Evolutionary conservation across 2,888 invertebrate genomes (phyloP).

Genomic region (Stegana nigrithorax): DNA sequence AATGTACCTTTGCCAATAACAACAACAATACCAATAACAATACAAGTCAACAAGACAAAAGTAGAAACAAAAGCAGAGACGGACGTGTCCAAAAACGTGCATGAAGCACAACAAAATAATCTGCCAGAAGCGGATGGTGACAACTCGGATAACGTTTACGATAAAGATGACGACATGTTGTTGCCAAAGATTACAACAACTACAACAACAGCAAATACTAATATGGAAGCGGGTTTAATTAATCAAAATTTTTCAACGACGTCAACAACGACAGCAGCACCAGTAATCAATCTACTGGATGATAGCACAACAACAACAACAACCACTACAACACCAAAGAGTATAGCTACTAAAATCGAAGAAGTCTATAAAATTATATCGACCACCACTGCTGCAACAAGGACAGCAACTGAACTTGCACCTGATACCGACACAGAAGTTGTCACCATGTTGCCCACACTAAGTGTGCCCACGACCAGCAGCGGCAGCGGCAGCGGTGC

Average conservation of each 20-base stretch:
- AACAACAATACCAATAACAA: slow-evolving; percentile 25
- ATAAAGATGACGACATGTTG: slow-evolving; percentile 30
- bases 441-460: slow-evolving; percentile 36
- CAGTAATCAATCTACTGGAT: slow-evolving; percentile 48
- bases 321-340: slow-evolving; percentile 21
- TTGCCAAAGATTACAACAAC: slow-evolving; percentile 36
- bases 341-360: slow-evolving; percentile 41
- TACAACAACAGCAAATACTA: slow-evolving; percentile 28
- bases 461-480: slow-evolving; percentile 25
- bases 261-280: slow-evolving; percentile 43
- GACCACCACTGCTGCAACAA: slow-evolving; percentile 27
- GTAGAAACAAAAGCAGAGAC: slow-evolving; percentile 17
- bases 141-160: slow-evolving; percentile 13
- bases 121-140: slow-evolving; percentile 22
- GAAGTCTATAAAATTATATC: slow-evolving; percentile 44
- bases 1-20: slow-evolving; percentile 23
- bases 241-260: slow-evolving; percentile 5
- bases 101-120: slow-evolving; percentile 19
- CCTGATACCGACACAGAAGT: slow-evolving; percentile 33
- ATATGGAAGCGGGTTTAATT: neutral
- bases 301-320: slow-evolving; percentile 43
- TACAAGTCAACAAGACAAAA: neutral
- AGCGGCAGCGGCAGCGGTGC: slow-evolving; percentile 31
- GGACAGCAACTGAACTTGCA: slow-evolving; percentile 20
- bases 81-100: slow-evolving; percentile 10